These are phyloP conservation scores for Eulemur macaco DNA, from an alignment of 2,113 vertebrate genomes.

Conservation along the genomic window DNA sequence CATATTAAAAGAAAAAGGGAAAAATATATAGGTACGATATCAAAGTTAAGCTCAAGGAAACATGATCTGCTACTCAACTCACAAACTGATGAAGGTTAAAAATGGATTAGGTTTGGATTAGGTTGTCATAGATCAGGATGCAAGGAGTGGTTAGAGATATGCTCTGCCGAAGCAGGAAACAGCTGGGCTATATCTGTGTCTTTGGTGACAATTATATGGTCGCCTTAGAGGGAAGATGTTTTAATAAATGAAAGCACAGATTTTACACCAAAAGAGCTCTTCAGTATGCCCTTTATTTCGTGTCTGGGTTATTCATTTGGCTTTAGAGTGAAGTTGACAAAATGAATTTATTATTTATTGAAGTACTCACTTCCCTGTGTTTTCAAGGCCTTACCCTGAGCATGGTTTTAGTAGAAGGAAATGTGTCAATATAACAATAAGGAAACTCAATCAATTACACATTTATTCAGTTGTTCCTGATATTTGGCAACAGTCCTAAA, in stretches of 20 bases:
- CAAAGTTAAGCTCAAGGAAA: not conserved
- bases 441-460: not conserved
- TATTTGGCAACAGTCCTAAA: conserved; percentile 61
- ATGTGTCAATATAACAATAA: not conserved
- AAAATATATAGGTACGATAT: not conserved
- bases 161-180: not conserved
- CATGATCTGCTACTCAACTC: not conserved
- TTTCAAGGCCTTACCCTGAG: not conserved
- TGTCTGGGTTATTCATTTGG: not conserved
- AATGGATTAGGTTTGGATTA: not conserved
- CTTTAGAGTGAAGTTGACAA: not conserved
- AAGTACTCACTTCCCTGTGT: not conserved
- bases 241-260: not conserved
- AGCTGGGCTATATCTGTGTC: not conserved
- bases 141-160: not conserved
- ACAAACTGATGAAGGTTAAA: not conserved
- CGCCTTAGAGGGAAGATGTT: not conserved
- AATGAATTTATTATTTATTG: not conserved
- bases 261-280: not conserved
- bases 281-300: not conserved
- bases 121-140: not conserved
- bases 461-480: not conserved
- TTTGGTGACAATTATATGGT: not conserved
- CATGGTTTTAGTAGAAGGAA: not conserved
- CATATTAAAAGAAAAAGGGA: not conserved